These are phyloP conservation scores for Promerops cafer DNA, from an alignment of 2,113 vertebrate species.

Conservation along the genomic window DNA sequence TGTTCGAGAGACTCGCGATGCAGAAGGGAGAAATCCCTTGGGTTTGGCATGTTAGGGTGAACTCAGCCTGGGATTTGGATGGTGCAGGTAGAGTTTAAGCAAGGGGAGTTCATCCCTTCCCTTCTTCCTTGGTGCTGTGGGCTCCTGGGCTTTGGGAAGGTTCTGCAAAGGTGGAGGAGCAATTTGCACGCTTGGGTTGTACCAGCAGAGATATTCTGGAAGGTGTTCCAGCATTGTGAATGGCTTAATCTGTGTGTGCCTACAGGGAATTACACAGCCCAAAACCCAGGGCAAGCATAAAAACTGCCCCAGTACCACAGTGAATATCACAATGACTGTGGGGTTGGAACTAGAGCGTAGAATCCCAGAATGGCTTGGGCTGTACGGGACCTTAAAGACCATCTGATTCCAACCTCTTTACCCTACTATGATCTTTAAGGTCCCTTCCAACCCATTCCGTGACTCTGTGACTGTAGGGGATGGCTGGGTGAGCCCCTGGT, in stretches of 20 bases:
- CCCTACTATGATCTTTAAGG: background rate
- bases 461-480: background rate
- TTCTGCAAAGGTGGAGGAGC: background rate
- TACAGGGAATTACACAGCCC: background rate
- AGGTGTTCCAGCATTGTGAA: background rate
- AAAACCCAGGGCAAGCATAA: background rate
- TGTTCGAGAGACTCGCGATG: background rate
- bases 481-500: background rate
- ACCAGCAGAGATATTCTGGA: background rate
- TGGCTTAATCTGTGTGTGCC: background rate
- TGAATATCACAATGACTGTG: background rate
- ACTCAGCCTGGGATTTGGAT: background rate
- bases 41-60: background rate
- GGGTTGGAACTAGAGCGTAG: accelerated
- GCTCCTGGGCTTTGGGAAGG: background rate
- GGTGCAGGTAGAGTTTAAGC: background rate
- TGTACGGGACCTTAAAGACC: background rate
- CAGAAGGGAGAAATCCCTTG: background rate
- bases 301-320: accelerated
- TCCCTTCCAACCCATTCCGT: background rate
- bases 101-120: background rate
- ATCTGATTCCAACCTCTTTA: background rate
- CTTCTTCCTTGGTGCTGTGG: accelerated
- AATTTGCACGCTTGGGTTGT: background rate
- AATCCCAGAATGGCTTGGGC: background rate